Evolutionary conservation across 2,113 vertebrate genomes (phyloP).

Genomic region (Helogale parvula): DNA sequence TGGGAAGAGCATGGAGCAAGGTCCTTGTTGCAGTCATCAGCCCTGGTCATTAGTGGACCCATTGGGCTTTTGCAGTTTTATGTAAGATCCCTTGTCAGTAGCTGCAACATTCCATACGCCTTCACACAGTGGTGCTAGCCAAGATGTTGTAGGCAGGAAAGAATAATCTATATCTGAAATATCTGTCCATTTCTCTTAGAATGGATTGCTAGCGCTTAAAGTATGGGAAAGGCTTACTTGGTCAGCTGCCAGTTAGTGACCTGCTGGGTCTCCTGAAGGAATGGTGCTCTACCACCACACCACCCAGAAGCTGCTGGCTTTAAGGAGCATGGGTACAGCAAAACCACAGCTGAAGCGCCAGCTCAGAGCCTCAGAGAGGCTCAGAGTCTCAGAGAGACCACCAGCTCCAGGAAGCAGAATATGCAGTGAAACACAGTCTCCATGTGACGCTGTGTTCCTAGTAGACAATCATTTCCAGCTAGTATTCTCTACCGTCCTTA

Average conservation of each 20-base stretch:
- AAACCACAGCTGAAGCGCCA: too few species aligned
- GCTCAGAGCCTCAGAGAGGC: too few species aligned
- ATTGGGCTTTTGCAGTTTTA: neutral
- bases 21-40: too few species aligned
- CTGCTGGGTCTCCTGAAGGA: neutral
- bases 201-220: neutral
- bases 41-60: neutral
- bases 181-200: neutral
- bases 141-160: neutral
- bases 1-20: neutral
- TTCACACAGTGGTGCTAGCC: neutral
- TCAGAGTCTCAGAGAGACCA: too few species aligned
- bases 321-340: too few species aligned
- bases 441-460: rapidly evolving
- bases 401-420: neutral
- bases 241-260: neutral
- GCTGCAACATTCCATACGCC: neutral
- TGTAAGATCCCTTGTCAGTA: neutral
- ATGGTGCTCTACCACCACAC: neutral
- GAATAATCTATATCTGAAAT: neutral
- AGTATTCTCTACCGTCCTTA: neutral
- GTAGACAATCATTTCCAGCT: neutral
- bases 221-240: neutral
- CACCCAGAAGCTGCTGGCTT: neutral
- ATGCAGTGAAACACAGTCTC: rapidly evolving